Evolutionary conservation across 2,797 vertebrate species (phyloP), one percentile per base, ranked within the genome.

Genomic region (Arnoldichthys spilopterus): DNA sequence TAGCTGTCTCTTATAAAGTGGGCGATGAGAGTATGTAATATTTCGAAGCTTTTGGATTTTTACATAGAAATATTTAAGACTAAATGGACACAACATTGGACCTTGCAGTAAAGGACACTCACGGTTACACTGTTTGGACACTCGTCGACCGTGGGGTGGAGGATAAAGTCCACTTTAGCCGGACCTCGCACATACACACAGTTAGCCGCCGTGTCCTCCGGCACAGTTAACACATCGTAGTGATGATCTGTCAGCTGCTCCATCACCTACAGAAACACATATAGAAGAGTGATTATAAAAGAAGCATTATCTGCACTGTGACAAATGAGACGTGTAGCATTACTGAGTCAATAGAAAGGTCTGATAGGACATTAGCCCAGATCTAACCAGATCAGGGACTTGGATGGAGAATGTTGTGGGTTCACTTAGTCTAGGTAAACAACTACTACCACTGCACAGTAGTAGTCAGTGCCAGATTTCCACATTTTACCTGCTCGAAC

Each of bases 211-310:
- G 90, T 87, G 0, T 96, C 95, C 54, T 98, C 96, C 0, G 96
- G 93, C 75, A 98, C 93, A 0, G 93, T 93, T 73, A 98, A 91
- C 1, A 96, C 91, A 40, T 97, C 93, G 7, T 98, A 98, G 81
- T 95, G 95, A 87, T 97, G 95, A 79, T 97, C 96, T 0, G 96
- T 97, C 90, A 98, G 90, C 85, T 94, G 95, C 28, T 96, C 96
- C 96, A 98, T 97, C 83, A 95, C 93, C 96, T 97, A 86, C 26
- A 72, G 28, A 69, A 32, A 73, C 47, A 88, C 30, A 82, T 18
- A 28, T 26, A 76, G 54, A 4, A 70, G 12, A 74, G 16, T 61
- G 3, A 43, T 3, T 47, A 62, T 20, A 6, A n/a, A 9, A 28
- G 6, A 13, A 64, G 20, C 1, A 72, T 69, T 13, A 30, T 51